These are phyloP conservation scores for Thalassarche chlororhynchos DNA, from an alignment of 2,113 vertebrate genomes.

Conservation along the genomic window DNA sequence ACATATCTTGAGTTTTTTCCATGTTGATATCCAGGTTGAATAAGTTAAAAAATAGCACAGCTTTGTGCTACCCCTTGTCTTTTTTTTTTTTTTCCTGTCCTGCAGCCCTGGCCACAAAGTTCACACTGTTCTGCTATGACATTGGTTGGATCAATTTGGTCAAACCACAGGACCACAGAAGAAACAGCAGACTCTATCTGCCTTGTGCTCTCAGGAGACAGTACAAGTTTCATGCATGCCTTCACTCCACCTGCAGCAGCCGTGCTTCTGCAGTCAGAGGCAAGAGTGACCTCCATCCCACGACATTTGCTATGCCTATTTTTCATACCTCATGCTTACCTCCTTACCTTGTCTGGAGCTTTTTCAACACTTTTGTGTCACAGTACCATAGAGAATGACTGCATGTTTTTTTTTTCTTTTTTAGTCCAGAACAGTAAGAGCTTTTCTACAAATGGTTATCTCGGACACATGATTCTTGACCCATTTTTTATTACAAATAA, in stretches of 20 bases:
- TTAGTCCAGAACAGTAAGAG: not conserved
- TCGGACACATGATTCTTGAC: not conserved
- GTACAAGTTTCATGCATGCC: fast-evolving
- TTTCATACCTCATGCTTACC: not conserved
- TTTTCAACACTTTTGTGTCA: not conserved
- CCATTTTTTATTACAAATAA: not conserved
- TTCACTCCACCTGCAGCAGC: not conserved
- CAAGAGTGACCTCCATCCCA: not conserved
- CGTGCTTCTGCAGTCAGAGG: not conserved
- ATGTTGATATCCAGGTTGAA: not conserved
- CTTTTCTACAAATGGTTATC: not conserved
- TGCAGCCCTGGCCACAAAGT: not conserved
- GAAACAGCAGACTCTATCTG: not conserved
- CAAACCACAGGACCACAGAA: not conserved
- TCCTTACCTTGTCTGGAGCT: not conserved
- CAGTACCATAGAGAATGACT: not conserved
- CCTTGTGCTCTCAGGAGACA: not conserved
- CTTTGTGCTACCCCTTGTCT: not conserved
- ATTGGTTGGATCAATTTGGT: not conserved
- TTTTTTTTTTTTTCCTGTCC: not conserved
- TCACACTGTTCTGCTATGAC: not conserved
- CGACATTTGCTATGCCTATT: not conserved
- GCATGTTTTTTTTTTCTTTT: not conserved
- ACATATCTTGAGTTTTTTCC: not conserved
- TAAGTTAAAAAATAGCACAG: not conserved